Evolutionary conservation across 2,888 invertebrate species (phyloP).

Genomic region (Odontothrips loti): DNA sequence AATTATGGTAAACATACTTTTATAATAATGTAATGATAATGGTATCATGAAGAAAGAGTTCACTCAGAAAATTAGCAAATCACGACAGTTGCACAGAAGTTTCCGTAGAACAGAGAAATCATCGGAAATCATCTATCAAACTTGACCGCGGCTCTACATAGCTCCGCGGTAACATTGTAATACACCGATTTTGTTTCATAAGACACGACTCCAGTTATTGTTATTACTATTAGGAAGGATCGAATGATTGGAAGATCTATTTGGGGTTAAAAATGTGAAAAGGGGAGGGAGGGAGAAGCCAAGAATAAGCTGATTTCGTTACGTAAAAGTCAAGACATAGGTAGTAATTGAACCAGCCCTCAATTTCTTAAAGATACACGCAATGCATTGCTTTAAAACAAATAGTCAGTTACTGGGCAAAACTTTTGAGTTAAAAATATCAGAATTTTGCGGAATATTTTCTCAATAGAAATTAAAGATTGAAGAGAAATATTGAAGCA

Average conservation of each 20-base stretch:
- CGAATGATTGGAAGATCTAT: neutral
- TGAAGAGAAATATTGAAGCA: neutral
- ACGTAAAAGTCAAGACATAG: neutral
- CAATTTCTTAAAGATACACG: neutral
- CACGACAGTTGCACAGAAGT: constrained; percentile 6
- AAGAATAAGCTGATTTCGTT: neutral
- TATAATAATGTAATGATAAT: constrained; percentile 21
- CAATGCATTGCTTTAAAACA: neutral
- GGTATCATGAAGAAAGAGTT: constrained; percentile 17
- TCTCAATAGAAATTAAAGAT: neutral
- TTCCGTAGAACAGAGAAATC: neutral
- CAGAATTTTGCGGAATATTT: neutral
- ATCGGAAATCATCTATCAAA: neutral
- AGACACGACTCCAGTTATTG: too few species aligned
- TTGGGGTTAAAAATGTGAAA: neutral
- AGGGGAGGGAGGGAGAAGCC: neutral
- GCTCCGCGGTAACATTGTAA: neutral
- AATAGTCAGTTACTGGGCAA: constrained; percentile 9
- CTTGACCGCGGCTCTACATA: neutral
- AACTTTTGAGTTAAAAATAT: constrained; percentile 3
- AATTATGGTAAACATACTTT: constrained; percentile 23
- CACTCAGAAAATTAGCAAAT: neutral
- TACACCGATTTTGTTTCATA: neutral
- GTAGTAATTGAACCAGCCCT: neutral
- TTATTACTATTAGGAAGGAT: constrained; percentile 4